Base-by-base conservation (phyloP, 1,140 invertebrate genomes). In the Pseudachorutes palmiensis region DNA sequence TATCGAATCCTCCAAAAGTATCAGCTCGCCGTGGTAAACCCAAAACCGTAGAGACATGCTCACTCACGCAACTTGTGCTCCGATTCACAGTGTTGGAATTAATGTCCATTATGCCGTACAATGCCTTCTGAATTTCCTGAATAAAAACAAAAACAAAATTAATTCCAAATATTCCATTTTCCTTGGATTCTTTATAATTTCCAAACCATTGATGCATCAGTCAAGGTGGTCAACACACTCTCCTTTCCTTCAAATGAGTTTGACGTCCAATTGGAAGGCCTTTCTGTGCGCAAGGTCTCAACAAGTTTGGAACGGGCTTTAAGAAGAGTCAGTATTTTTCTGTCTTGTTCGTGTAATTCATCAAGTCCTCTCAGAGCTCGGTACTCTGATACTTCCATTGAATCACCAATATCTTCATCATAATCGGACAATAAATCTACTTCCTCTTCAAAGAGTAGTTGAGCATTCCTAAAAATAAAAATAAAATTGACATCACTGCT, bases 1-100 rank as follows among this genome's bases (percentile, higher is more conserved):
- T 76, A 79, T 96, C 93, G 76, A 96, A 96, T 1, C 93, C 94
- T 12, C 91, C 91, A 80, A 96, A 97, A 0, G 94, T 96, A 80
- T 96, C 93, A 0, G 94, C 92, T 33, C 93, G 81, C 74, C 92
- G 88, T 2, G 94, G 92, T 65, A 96, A 78, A 24, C 89, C 87
- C 75, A 90, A 92, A 9, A 86, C 84, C 9, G 87, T 85, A 74
- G 88, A 92, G 67, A 93, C 88, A 66, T 90, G 85, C 78, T 96
- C 93, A 22, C 92, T 92, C 2, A 89, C 92, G 30, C 91, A 94
- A 79, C 91, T 94, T 1, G 92, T 87, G 76, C 91, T 94, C 58
- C 94, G 84, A 14, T 90, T 91, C 14, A 95, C 72, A 26, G 41
- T 58, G 5, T 61, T 70, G 1, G 41, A 26, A 61, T 29, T 59